phyloP scores from a whole-genome alignment of 2,113 vertebrate genomes.

The Uria aalge region DNA sequence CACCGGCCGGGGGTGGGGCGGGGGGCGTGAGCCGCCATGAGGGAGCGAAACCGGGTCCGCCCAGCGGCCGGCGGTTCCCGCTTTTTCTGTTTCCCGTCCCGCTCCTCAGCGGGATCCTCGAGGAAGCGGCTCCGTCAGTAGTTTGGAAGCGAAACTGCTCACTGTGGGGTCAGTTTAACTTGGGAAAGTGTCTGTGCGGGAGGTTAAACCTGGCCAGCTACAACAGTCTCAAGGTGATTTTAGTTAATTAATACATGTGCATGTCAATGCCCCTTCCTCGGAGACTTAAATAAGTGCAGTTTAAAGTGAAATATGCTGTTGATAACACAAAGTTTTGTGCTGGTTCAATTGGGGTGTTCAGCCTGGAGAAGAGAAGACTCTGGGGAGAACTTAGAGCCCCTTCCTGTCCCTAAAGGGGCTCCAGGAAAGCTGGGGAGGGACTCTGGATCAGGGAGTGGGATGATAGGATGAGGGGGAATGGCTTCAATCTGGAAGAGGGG shows the following conservation, averaged over 20 bases:
- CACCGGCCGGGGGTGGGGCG: too few species aligned
- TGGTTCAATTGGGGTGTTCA: background rate
- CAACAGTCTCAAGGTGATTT: background rate
- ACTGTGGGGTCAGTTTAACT: background rate
- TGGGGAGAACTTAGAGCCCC: background rate
- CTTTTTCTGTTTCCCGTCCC: background rate
- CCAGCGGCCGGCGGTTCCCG: background rate
- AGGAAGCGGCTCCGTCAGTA: rapidly evolving
- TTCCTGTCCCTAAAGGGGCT: background rate
- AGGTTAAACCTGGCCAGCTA: background rate
- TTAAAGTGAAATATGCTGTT: background rate
- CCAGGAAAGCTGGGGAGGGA: background rate
- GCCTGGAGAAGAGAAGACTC: background rate
- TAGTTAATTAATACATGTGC: background rate
- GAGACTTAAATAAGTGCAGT: background rate
- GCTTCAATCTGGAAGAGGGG: background rate
- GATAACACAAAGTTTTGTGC: background rate
- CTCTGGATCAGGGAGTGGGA: background rate
- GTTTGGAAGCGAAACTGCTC: background rate
- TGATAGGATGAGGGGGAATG: background rate
- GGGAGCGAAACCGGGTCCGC: rapidly evolving
- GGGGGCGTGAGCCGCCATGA: rapidly evolving
- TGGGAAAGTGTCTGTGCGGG: background rate
- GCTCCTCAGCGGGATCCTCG: rapidly evolving
- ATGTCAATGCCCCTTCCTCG: background rate